phyloP scores from a whole-genome alignment of 2,113 vertebrate genomes.

The Chlamydotis undulata region DNA sequence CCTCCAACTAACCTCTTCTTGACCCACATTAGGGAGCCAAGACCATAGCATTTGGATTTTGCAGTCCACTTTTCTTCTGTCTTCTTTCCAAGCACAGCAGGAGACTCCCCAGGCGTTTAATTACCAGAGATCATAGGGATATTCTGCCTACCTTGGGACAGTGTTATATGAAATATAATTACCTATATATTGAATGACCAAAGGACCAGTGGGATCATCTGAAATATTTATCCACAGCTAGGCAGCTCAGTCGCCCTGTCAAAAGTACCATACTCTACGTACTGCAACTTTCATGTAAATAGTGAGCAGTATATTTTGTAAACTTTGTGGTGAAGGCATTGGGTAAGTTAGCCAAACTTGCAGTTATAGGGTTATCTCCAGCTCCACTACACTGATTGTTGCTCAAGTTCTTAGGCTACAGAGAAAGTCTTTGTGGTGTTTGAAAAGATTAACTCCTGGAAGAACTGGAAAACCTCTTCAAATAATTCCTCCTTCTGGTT shows the following conservation, averaged over 20 bases:
- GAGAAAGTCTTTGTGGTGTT: neutral
- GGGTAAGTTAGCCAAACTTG: neutral
- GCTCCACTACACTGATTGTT: neutral
- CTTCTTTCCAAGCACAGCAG: conserved; percentile 31
- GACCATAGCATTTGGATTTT: conserved; percentile 36
- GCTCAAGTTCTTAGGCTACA: neutral
- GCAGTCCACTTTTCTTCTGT: conserved; percentile 32
- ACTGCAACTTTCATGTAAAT: neutral
- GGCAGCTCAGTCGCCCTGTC: neutral
- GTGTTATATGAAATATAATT: conserved; percentile 30
- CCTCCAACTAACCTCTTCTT: neutral
- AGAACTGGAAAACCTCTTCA: neutral
- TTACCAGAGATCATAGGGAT: conserved; percentile 58
- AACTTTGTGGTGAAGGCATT: neutral
- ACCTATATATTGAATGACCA: conserved; percentile 11
- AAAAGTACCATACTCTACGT: neutral
- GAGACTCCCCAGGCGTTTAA: conserved; percentile 37
- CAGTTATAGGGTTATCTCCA: neutral
- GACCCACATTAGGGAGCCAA: neutral
- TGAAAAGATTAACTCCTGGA: neutral
- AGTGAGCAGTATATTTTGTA: neutral
- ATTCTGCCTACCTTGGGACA: conserved; percentile 34
- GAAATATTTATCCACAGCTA: neutral
- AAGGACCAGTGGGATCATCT: neutral
- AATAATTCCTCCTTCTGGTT: neutral